These are phyloP conservation scores for Porites rus DNA, from an alignment of 92 coral and sea anemone species.

Conservation along the genomic window DNA sequence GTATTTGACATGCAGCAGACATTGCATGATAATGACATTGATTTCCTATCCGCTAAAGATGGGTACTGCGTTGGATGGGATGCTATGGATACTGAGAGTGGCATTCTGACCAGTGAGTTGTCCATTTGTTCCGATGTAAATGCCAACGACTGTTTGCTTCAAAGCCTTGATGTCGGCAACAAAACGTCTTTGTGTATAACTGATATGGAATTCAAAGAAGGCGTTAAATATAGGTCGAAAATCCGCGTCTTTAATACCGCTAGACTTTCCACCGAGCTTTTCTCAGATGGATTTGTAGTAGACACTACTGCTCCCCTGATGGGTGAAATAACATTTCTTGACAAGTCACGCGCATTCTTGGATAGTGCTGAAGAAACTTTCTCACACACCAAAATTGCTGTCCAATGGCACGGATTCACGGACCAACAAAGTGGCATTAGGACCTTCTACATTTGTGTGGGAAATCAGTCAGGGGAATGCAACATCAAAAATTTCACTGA, in stretches of 20 bases:
- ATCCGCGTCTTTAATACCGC: slow-evolving; percentile 71
- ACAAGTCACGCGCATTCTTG: slow-evolving; percentile 21
- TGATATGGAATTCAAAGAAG: slow-evolving; percentile 69
- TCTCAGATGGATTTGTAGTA: slow-evolving; percentile 73
- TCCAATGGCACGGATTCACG: slow-evolving; percentile 72
- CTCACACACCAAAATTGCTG: slow-evolving; percentile 64
- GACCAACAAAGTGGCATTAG: slow-evolving; percentile 78
- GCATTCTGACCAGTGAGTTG: slow-evolving; percentile 59
- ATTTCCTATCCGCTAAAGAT: slow-evolving; percentile 52
- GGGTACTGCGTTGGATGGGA: slow-evolving; percentile 63
- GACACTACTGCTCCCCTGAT: slow-evolving; percentile 80
- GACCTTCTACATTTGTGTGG: slow-evolving; percentile 72
- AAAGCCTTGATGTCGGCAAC: slow-evolving; percentile 65
- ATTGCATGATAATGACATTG: slow-evolving; percentile 27
- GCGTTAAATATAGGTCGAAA: slow-evolving; percentile 54
- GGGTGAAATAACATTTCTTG: slow-evolving; percentile 63
- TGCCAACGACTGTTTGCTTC: slow-evolving; percentile 63
- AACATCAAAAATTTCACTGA: slow-evolving; percentile 61
- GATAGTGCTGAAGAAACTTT: slow-evolving; percentile 22
- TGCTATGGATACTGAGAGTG: slow-evolving; percentile 70
- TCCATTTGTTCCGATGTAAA: slow-evolving; percentile 69
- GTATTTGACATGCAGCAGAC: slow-evolving; percentile 50
- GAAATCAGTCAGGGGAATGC: slow-evolving; percentile 78
- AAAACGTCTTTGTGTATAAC: slow-evolving; percentile 56
- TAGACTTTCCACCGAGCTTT: slow-evolving; percentile 48